Evolutionary conservation across 2,113 vertebrate species (phyloP).

Genomic region (Myotis davidii): DNA sequence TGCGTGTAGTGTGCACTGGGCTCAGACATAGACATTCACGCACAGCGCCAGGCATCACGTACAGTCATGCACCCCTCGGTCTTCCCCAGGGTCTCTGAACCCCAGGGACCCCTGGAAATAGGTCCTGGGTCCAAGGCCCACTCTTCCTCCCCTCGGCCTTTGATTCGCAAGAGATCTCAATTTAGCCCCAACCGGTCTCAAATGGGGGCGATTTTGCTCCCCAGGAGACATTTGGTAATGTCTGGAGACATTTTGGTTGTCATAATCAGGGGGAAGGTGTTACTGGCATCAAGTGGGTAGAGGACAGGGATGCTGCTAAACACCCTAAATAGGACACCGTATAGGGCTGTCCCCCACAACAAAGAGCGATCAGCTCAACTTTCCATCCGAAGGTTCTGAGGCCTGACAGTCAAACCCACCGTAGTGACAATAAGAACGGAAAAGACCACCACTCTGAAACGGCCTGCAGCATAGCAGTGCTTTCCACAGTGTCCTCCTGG

Average conservation of each 20-base stretch:
- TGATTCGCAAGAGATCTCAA: not conserved
- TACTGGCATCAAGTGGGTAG: slow-evolving; percentile 21
- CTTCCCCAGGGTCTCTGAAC: not conserved
- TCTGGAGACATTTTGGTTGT: slow-evolving; percentile 64
- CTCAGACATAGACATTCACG: not conserved
- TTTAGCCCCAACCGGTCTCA: not conserved
- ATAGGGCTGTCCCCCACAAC: not conserved
- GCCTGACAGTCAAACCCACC: not conserved
- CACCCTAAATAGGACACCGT: not conserved
- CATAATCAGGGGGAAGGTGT: slow-evolving; percentile 53
- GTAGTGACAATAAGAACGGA: not conserved
- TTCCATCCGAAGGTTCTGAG: not conserved
- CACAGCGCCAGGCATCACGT: rapidly evolving
- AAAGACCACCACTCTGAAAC: not conserved
- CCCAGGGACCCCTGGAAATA: not conserved
- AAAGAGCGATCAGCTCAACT: not conserved
- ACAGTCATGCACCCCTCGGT: not conserved
- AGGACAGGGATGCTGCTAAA: not conserved
- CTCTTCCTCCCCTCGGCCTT: not conserved
- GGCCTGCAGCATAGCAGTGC: not conserved
- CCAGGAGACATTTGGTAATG: slow-evolving; percentile 29
- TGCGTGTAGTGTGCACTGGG: not conserved
- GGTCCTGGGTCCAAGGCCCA: not conserved
- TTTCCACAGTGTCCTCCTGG: not conserved
- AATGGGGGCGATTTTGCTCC: not conserved